phyloP scores from a whole-genome alignment of 2,888 invertebrate genomes.

The Megamerina dolium region DNA sequence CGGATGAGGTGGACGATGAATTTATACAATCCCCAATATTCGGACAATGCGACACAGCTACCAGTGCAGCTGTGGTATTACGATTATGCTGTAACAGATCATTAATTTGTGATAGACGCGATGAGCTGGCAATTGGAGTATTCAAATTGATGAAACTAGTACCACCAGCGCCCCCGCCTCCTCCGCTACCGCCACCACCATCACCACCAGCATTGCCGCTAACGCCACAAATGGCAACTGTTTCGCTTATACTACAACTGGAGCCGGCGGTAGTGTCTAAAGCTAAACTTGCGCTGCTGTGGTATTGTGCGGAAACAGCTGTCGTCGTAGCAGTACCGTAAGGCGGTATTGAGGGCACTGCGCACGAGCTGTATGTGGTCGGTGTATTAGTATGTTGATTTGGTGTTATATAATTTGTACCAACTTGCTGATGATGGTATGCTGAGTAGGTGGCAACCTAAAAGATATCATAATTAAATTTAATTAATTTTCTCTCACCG shows the following conservation, averaged over 20 bases:
- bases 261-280: conserved; percentile 33
- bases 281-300: conserved; percentile 13
- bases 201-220: conserved; percentile 7
- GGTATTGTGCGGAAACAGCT: conserved; percentile 31
- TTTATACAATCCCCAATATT: neutral
- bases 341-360: conserved; percentile 39
- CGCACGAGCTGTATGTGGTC: conserved; percentile 35
- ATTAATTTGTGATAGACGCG: conserved; percentile 44
- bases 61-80: conserved; percentile 39
- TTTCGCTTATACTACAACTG: conserved; percentile 18
- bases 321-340: conserved; percentile 40
- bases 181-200: conserved; percentile 4
- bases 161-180: conserved; percentile 14
- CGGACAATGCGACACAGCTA: conserved; percentile 33
- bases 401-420: conserved; percentile 16
- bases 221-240: conserved; percentile 2
- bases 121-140: conserved; percentile 39
- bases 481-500: neutral
- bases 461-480: neutral
- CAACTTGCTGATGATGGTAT: conserved; percentile 15
- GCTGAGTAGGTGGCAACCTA: conserved; percentile 23
- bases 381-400: conserved; percentile 10
- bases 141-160: conserved; percentile 37
- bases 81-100: conserved; percentile 46
- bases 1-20: too few species aligned